A percentile compares a stretch with the other conserved stretches of the same genome.
Evolutionary conservation across 1,140 invertebrate genomes (phyloP).

Genomic region (Hycleus phaleratus): DNA sequence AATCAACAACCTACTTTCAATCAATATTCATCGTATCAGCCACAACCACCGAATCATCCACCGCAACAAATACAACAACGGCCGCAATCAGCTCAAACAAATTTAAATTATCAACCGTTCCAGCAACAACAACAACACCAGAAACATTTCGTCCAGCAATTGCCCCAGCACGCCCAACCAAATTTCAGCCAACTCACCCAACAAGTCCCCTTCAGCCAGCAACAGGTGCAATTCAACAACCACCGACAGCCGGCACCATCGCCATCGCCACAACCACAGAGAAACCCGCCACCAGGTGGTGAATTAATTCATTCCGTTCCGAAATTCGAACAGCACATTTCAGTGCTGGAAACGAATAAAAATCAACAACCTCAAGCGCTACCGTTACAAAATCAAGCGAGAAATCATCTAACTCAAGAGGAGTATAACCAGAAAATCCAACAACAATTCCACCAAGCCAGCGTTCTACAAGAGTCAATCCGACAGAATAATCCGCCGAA

Average conservation of each 20-base stretch:
- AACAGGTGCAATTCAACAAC: slow-evolving; percentile 10
- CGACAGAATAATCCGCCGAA: not conserved
- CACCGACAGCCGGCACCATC: slow-evolving; percentile 17
- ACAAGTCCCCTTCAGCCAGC: slow-evolving; percentile 32
- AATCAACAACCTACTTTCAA: slow-evolving; percentile 26
- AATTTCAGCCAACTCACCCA: slow-evolving; percentile 30
- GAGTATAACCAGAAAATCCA: slow-evolving; percentile 25
- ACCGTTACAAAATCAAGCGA: not conserved
- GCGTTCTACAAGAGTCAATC: slow-evolving; percentile 7
- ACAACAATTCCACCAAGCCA: slow-evolving; percentile 21
- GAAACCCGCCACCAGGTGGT: slow-evolving; percentile 48
- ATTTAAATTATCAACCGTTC: slow-evolving; percentile 29
- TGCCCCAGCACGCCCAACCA: slow-evolving; percentile 22
- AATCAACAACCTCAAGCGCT: slow-evolving; percentile 11
- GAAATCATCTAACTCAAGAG: slow-evolving; percentile 3
- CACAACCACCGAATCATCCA: slow-evolving; percentile 20
- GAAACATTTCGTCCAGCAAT: not conserved
- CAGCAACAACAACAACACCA: slow-evolving; percentile 21
- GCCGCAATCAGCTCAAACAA: slow-evolving; percentile 34
- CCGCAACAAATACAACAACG: slow-evolving; percentile 21
- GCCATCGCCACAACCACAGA: slow-evolving; percentile 29
- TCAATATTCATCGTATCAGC: slow-evolving; percentile 20
- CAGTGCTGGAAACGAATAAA: slow-evolving; percentile 40
- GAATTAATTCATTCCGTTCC: slow-evolving; percentile 66
- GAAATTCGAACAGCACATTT: slow-evolving; percentile 67